Evolutionary conservation across 2,888 invertebrate genomes (phyloP).

Genomic region (Malacosoma neustria): DNA sequence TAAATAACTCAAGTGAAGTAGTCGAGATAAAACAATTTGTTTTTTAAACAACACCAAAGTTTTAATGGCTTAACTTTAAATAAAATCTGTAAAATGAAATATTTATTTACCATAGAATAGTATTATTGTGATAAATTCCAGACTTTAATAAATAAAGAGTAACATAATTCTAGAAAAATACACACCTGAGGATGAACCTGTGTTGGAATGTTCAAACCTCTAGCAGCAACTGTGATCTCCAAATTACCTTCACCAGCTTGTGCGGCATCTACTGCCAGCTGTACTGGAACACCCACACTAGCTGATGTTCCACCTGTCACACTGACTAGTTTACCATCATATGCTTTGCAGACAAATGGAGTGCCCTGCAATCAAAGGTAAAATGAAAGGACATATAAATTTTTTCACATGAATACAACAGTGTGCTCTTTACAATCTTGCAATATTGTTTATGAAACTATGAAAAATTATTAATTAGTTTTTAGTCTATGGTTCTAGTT

Average conservation of each 20-base stretch:
- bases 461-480: not conserved
- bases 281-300: constrained; percentile 90
- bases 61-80: no score
- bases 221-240: constrained; percentile 96
- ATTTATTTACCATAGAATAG: no score
- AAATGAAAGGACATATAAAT: constrained; percentile 1
- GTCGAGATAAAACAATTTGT: no score
- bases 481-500: no score
- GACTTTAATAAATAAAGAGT: no score
- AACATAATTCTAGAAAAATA: constrained; percentile 61
- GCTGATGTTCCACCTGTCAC: constrained; percentile 85
- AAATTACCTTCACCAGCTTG: constrained; percentile 98
- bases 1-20: no score
- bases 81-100: no score
- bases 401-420: not conserved
- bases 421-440: not conserved
- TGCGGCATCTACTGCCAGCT: constrained; percentile 95
- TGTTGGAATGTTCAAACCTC: constrained; percentile 94
- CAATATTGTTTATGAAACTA: not conserved
- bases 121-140: no score
- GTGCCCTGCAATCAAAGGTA: constrained; percentile 84
- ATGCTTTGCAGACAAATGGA: constrained; percentile 92
- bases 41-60: no score
- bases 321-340: constrained; percentile 91
- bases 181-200: constrained; percentile 94